Base-by-base conservation (phyloP, 1,140 invertebrate species). In the Listronotus oregonensis region DNA sequence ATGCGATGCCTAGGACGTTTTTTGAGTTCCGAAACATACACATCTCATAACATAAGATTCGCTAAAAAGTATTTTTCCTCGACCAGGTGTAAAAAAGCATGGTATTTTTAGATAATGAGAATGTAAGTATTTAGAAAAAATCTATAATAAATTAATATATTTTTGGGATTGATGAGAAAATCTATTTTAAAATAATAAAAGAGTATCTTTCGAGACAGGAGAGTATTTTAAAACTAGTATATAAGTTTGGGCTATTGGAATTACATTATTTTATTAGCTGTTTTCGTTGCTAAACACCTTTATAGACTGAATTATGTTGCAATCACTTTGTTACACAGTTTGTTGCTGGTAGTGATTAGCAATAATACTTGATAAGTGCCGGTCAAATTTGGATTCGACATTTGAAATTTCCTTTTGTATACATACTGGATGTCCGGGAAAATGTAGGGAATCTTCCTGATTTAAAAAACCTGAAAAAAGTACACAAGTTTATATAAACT, bases 131-230 rank as follows among this genome's bases (percentile, higher is more conserved):
- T 64, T 66, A 47, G 47, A 58, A 67, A 55, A 59, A 65, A 47
- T 21, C 27, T 59, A 39, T 27, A 67, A 43, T 47, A 64, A 39
- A 50, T 65, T 66, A 65, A 64, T 27, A 37, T 68, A 72, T 72
- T 70, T 72, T 70, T 63, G 57, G 66, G 70, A 70, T 64, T 58
- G 31, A 67, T 49, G 47, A 54, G 39, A 64, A 58, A 60, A 51
- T 64, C 31, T 66, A 66, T 66, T 60, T 58, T 56, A 69, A 64
- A 64, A 34, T 47, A 40, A 44, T 8, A 12, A 9, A 12, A 56
- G 10, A 14, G 39, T 18, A 11, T 42, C 40, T 21, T 11, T 37
- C 7, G 6, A 14, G 14, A 40, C 5, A 56, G 18, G 2, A 15
- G 18, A 27, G 21, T 34, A 34, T 42, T 56, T 18, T 49, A 49